These are phyloP conservation scores for Omphaloscelis lunosa DNA, from an alignment of 2,888 invertebrate genomes.

Conservation along the genomic window DNA sequence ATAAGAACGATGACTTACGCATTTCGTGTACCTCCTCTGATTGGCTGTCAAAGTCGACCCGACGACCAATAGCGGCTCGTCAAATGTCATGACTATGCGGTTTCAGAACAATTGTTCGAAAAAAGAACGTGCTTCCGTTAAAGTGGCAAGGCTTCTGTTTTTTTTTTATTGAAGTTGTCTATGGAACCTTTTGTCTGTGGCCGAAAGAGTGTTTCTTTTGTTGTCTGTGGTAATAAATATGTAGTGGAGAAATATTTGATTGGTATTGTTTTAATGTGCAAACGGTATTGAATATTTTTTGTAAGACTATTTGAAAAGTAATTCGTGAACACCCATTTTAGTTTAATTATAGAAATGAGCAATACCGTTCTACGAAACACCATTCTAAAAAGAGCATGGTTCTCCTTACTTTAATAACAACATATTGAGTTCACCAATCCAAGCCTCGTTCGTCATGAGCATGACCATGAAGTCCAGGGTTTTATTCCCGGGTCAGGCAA, in stretches of 20 bases:
- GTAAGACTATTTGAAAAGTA: slow-evolving; percentile 16
- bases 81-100: slow-evolving; percentile 88
- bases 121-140: slow-evolving; percentile 88
- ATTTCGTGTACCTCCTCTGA: slow-evolving; percentile 84
- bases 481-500: no score
- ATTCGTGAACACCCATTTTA: slow-evolving; percentile 24
- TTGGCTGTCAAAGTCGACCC: slow-evolving; percentile 88
- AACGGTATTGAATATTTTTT: slow-evolving; percentile 55
- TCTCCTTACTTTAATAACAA: not conserved
- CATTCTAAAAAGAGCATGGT: not conserved
- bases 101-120: slow-evolving; percentile 84
- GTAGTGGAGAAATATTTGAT: slow-evolving; percentile 48
- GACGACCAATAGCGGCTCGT: slow-evolving; percentile 88
- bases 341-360: slow-evolving; percentile 31
- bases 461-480: no score
- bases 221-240: slow-evolving; percentile 61
- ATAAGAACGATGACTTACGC: slow-evolving; percentile 89
- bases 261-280: slow-evolving; percentile 56
- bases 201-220: slow-evolving; percentile 68
- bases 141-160: slow-evolving; percentile 86
- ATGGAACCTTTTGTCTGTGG: slow-evolving; percentile 77
- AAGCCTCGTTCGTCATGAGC: no score
- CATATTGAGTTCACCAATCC: no score
- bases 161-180: slow-evolving; percentile 71
- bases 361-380: slow-evolving; percentile 17